Percentiles rank a stretch among this genome's conserved stretches.
These are phyloP conservation scores for Lutjanus campechanus DNA, from an alignment of 2,797 vertebrate species.

Conservation along the genomic window DNA sequence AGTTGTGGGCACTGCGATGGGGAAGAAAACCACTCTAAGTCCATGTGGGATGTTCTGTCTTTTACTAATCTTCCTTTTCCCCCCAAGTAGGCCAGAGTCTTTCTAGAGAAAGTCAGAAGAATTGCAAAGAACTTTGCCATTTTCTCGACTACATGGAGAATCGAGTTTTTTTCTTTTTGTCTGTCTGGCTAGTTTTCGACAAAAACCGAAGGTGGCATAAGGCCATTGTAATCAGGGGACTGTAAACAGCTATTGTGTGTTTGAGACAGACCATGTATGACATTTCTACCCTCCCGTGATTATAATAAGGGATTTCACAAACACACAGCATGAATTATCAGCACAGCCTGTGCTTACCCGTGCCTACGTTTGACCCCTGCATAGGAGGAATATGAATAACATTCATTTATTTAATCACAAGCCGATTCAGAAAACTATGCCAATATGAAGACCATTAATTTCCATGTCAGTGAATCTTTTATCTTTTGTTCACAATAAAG, in stretches of 20 bases:
- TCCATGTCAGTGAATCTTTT: slow-evolving; percentile 31
- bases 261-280: slow-evolving; percentile 1
- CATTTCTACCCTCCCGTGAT: slow-evolving; percentile 31
- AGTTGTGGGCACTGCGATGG: slow-evolving; percentile 69
- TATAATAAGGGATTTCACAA: slow-evolving; percentile 32
- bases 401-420: slow-evolving; percentile 47
- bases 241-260: slow-evolving; percentile 31
- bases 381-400: background rate
- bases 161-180: background rate
- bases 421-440: background rate
- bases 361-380: slow-evolving; percentile 5
- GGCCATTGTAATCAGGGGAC: slow-evolving; percentile 21
- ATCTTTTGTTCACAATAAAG: slow-evolving; percentile 60
- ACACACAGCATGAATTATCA: background rate
- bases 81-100: slow-evolving; percentile 65
- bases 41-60: slow-evolving; percentile 74
- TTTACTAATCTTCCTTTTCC: slow-evolving; percentile 68
- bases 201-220: slow-evolving; percentile 19
- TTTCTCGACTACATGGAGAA: slow-evolving; percentile 42
- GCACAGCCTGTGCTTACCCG: background rate
- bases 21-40: slow-evolving; percentile 74
- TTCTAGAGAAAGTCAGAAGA: slow-evolving; percentile 59
- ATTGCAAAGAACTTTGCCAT: slow-evolving; percentile 55
- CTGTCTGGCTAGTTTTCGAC: slow-evolving; percentile 19
- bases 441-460: slow-evolving; percentile 38